Base-by-base conservation (phyloP, 2,113 vertebrate genomes). In the Campylorhamphus procurvoides region DNA sequence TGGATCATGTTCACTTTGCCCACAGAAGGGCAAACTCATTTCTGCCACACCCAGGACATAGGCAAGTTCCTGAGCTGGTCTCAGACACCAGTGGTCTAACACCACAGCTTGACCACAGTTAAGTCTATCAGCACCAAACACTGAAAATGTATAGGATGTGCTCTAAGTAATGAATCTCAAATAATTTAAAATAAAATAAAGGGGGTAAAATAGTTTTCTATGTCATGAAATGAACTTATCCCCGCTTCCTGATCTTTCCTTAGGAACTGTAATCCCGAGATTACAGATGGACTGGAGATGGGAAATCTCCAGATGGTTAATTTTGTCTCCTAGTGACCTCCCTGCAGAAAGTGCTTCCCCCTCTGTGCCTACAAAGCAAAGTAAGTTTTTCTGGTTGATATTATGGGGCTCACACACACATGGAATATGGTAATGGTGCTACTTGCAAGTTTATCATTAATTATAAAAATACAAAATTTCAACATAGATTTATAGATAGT, bases 291-390 rank as follows among this genome's bases (percentile, higher is more conserved):
- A 49, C 5, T 47, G 29, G 39, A 83, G 19, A 20, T 25, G 7
- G 89, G 55, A 40, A 17, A 1, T 72, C n/a, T 52, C 40, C 62
- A 84, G 37, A 33, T 18, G 22, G 62, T 3, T 49, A 29, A 71
- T 49, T 60, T 13, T 73, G n/a, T 23, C 69, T 52, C 7, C 2
- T 28, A 18, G 22, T 10, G 56, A 63, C 18, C 27, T 69, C 23
- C 44, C 72, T 66, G 46, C 44, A 49, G 72, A 50, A 72, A 71
- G 4, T 9, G 19, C 39, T 79, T 75, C 6, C 9, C n/a, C 1
- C 12, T 59, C 44, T 0, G 0, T 12, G 28, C 27, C 63, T 47
- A 20, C 1, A 49, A 47, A 64, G 37, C 39, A 75, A 60, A 5
- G 0, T 6, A 67, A 29, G 4, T 64, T 71, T 59, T 39, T 72